These are phyloP conservation scores for Odontamblyopus rebecca DNA, from an alignment of 2,797 vertebrate genomes.

Conservation along the genomic window DNA sequence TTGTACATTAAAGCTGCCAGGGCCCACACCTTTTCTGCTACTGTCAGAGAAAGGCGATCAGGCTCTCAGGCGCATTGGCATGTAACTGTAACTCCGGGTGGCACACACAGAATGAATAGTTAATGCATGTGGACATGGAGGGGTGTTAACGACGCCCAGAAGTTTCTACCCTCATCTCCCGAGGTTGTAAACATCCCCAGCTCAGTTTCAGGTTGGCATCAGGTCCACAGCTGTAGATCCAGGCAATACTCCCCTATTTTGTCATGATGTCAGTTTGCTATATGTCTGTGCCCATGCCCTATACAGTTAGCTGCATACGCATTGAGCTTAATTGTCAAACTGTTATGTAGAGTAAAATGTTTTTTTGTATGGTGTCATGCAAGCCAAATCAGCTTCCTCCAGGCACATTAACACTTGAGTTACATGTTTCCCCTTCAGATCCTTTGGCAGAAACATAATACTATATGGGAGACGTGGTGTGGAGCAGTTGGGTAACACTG, in stretches of 20 bases:
- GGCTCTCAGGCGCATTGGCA: conserved; percentile 72
- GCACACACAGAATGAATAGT: conserved; percentile 83
- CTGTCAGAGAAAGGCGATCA: conserved; percentile 80
- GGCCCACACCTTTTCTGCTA: conserved; percentile 73
- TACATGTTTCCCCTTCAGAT: conserved; percentile 54
- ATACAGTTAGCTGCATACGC: neutral
- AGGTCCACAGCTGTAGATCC: conserved; percentile 61
- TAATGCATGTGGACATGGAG: conserved; percentile 79
- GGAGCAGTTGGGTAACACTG: conserved; percentile 44
- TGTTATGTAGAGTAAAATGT: neutral
- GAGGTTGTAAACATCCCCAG: conserved; percentile 76
- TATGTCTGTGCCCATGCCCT: neutral
- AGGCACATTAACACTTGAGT: conserved; percentile 58
- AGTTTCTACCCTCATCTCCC: conserved; percentile 77
- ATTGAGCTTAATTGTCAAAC: neutral
- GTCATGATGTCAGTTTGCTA: conserved; percentile 57
- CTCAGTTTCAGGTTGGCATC: conserved; percentile 74
- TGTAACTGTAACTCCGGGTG: conserved; percentile 84
- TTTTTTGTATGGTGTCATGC: neutral
- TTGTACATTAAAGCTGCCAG: conserved; percentile 36
- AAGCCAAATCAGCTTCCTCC: conserved; percentile 7
- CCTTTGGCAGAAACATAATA: conserved; percentile 51
- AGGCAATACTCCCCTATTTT: conserved; percentile 67
- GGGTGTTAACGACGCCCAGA: conserved; percentile 80
- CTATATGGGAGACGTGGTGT: conserved; percentile 48